phyloP scores from a whole-genome alignment of 2,888 invertebrate genomes.

The Lathronympha strigana region DNA sequence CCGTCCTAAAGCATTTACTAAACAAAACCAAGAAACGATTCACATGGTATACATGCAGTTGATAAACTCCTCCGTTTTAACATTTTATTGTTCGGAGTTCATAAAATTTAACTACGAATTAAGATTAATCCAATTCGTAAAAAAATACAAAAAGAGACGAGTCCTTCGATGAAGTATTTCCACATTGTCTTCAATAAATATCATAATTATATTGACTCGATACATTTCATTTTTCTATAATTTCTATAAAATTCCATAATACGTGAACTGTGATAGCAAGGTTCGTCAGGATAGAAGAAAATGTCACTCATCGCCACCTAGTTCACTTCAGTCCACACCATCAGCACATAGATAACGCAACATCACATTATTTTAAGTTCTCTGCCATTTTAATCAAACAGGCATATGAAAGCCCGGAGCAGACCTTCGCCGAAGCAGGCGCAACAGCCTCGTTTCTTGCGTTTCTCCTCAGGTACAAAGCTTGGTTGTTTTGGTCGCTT shows the following conservation, averaged over 20 bases:
- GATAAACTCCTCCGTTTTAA: slow-evolving; percentile 22
- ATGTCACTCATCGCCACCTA: slow-evolving; percentile 31
- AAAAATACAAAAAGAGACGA: slow-evolving; percentile 65
- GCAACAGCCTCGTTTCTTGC: slow-evolving; percentile 72
- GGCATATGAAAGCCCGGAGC: slow-evolving; percentile 78
- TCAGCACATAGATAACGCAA: slow-evolving; percentile 38
- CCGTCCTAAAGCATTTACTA: slow-evolving; percentile 32
- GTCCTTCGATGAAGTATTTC: slow-evolving; percentile 49
- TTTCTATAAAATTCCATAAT: slow-evolving; percentile 10
- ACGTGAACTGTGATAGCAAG: slow-evolving; percentile 27
- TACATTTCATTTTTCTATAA: slow-evolving; percentile 42
- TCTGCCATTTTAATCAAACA: slow-evolving; percentile 76
- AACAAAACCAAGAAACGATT: slow-evolving; percentile 30
- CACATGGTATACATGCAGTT: slow-evolving; percentile 18
- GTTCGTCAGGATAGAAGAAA: slow-evolving; percentile 33
- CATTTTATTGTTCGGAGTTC: slow-evolving; percentile 26
- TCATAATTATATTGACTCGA: slow-evolving; percentile 42
- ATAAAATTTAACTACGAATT: slow-evolving; percentile 48
- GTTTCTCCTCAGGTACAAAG: slow-evolving; percentile 71
- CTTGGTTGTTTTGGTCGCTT: slow-evolving; percentile 73
- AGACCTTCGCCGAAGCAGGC: slow-evolving; percentile 80
- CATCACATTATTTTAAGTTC: slow-evolving; percentile 37
- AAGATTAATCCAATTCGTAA: slow-evolving; percentile 56
- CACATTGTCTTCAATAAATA: slow-evolving; percentile 43
- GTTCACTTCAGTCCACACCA: slow-evolving; percentile 37